phyloP scores from a whole-genome alignment of 2,113 vertebrate genomes.

The Gavia stellata region DNA sequence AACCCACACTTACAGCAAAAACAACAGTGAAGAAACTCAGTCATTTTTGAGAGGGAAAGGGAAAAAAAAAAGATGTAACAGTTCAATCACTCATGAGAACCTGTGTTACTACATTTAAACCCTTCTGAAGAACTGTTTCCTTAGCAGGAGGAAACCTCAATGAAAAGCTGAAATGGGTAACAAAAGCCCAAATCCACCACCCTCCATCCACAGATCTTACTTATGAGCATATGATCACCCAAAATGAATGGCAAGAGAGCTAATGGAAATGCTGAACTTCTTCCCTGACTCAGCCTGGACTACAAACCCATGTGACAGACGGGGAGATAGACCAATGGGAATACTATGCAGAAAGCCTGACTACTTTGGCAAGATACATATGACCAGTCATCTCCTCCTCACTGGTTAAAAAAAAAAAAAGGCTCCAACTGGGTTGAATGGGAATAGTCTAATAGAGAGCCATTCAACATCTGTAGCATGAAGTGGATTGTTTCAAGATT shows the following conservation, averaged over 20 bases:
- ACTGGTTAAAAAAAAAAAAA: neutral
- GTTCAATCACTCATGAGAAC: neutral
- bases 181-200: neutral
- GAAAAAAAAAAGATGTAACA: neutral
- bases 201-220: neutral
- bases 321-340: neutral
- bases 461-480: neutral
- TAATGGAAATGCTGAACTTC: neutral
- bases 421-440: neutral
- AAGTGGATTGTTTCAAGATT: neutral
- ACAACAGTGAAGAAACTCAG: neutral
- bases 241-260: neutral
- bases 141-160: neutral
- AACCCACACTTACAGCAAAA: conserved; percentile 22
- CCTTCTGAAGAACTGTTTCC: neutral
- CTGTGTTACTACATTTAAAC: neutral
- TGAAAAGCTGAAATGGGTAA: neutral
- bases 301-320: neutral
- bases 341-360: neutral
- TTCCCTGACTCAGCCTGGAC: neutral
- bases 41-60: neutral
- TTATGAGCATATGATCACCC: neutral
- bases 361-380: neutral
- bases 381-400: neutral
- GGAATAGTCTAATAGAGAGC: neutral